Base-by-base conservation (phyloP, 1,140 invertebrate species). In the Reticulitermes speratus region DNA sequence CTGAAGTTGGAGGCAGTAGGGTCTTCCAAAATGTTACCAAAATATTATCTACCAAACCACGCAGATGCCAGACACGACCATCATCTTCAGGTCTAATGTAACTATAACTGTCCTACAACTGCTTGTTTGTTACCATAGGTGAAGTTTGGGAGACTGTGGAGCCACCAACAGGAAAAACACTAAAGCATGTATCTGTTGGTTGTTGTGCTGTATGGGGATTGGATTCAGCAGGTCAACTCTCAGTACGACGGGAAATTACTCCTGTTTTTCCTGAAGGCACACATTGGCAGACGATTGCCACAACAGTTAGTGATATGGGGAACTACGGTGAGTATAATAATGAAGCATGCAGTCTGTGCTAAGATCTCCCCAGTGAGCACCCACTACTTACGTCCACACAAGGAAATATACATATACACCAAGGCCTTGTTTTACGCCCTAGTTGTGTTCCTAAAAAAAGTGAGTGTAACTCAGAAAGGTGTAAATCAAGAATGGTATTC, bases 161-260 rank as follows among this genome's bases (percentile, higher is more conserved):
- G 88, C 93, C 94, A 14, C 94, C 94, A 21, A 89, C 91, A 75
- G 95, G 95, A 81, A 92, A 92, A 82, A 94, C 94, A n/a, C 93
- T 97, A 81, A 95, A 95, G 89, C 94, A 96, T 89, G 93, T 98
- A 45, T 96, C 96, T 0, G 94, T 95, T 30, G 96, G 95, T 44
- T 90, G 91, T 30, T 92, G 93, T 45, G 94, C 94, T 25, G 94
- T 97, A 19, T 96, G 95, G 95, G 95, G 93, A 6, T 89, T 96
- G 19, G 95, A 95, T 88, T 92, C 92, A 82, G 90, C 91, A 55
- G 94, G 94, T 38, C 91, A 93, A 88, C 89, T 96, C 48, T 94
- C 94, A 86, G 94, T 96, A 23, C 92, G 96, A 30, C 93, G 92
- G 59, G 94, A 95, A 88, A 94, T 97, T 38, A 93, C 92, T 5